Base-by-base conservation (phyloP, 1,140 invertebrate genomes). In the Drosophila auraria region DNA sequence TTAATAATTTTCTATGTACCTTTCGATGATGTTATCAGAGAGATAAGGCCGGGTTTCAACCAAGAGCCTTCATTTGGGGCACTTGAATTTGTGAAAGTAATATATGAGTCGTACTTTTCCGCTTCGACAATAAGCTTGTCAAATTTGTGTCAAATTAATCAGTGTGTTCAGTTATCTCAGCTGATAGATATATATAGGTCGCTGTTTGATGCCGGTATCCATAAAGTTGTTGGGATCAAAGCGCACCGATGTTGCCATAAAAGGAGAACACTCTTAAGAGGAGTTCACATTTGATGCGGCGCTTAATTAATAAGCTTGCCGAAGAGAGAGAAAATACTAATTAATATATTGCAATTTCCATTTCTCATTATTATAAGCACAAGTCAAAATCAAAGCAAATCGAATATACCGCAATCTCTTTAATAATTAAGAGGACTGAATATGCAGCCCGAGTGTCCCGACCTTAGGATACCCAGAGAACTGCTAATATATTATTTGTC, bases 61-160 rank as follows among this genome's bases (percentile, higher is more conserved):
- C 14, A 20, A 56, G 20, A 14, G 42, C 42, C 42, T 17, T 17
- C 42, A 17, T 17, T 17, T n/a, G n/a, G 17, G 20, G 20, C 20
- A 40, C 40, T 56, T 56, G 54, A 56, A 56, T 56, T 56, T 56
- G 36, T 40, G 36, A 56, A n/a, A 56, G 54, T 56, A 56, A 56
- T 56, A 56, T 56, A 56, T 23, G 54, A 56, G 33, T 56, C 20
- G 36, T 56, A 36, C 54, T 36, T 56, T 56, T 56, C 54, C 54
- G 54, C 54, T 56, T 23, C 54, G 54, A 56, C 54, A 40, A 57
- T 57, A 57, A 20, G 54, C 36, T 40, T 57, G 54, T 57, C 54
- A 57, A 57, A 57, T 57, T 57, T 57, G 54, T 57, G 33, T 57
- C 54, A 57, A 57, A 57, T 57, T 40, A 57, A 57, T 57, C 36